Evolutionary conservation across 2,797 vertebrate species (phyloP).

Genomic region (Botia kubotai): DNA sequence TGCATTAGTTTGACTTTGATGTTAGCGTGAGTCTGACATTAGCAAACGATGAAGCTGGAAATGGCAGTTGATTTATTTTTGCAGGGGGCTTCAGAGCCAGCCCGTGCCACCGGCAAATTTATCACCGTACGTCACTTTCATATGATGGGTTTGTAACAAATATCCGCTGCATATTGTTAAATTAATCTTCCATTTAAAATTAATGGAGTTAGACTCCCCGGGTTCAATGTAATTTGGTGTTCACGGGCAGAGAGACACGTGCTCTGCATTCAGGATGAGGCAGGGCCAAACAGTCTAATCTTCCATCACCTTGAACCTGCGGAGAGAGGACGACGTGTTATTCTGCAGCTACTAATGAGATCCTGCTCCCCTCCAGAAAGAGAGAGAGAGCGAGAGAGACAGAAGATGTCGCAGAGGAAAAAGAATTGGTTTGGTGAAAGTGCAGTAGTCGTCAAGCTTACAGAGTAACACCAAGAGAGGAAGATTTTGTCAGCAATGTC

Average conservation of each 20-base stretch:
- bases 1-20: slow-evolving; percentile 15
- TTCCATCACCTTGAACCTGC: slow-evolving; percentile 99
- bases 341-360: slow-evolving; percentile 97
- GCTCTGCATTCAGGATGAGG: slow-evolving; percentile 93
- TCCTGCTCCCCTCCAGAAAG: slow-evolving; percentile 89
- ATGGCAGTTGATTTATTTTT: slow-evolving; percentile 93
- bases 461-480: slow-evolving; percentile 45
- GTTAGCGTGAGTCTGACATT: slow-evolving; percentile 10
- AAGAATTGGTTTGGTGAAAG: slow-evolving; percentile 52
- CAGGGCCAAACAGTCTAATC: slow-evolving; percentile 95
- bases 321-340: slow-evolving; percentile 95
- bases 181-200: slow-evolving; percentile 99
- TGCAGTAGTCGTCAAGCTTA: slow-evolving; percentile 52
- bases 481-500: slow-evolving; percentile 77
- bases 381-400: slow-evolving; percentile 79
- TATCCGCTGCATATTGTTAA: slow-evolving; percentile 99
- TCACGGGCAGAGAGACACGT: slow-evolving; percentile 89
- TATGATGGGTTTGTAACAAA: slow-evolving; percentile 99
- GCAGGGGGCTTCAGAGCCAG: slow-evolving; percentile 84
- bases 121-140: slow-evolving; percentile 97
- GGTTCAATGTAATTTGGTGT: slow-evolving; percentile 99
- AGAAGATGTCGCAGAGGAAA: slow-evolving; percentile 45
- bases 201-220: slow-evolving; percentile 99
- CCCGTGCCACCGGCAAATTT: slow-evolving; percentile 88
- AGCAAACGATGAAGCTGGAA: slow-evolving; percentile 67